A percentile compares a stretch with the other conserved stretches of the same genome.
Evolutionary conservation across 1,140 invertebrate species (phyloP).

Genomic region (Drosophila yakuba): DNA sequence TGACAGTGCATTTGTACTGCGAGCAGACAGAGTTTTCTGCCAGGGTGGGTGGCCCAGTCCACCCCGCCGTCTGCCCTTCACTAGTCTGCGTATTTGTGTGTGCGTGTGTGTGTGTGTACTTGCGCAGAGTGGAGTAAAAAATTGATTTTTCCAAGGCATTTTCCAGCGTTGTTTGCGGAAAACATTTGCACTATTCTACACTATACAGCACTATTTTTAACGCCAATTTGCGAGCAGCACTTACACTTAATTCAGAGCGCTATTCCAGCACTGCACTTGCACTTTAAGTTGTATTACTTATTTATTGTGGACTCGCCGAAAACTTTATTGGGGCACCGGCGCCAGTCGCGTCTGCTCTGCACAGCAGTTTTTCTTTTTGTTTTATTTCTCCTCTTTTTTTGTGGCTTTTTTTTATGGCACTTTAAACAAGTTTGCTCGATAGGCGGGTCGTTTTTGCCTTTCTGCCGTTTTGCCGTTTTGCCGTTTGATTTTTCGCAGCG

Average conservation of each 20-base stretch:
- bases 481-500: conserved; percentile 11
- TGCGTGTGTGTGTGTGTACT: conserved; percentile 58
- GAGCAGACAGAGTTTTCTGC: conserved; percentile 34
- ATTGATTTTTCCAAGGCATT: conserved; percentile 79
- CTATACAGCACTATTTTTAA: conserved; percentile 1
- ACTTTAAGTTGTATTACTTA: conserved; percentile 1
- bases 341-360: conserved; percentile 47
- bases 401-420: conserved; percentile 52
- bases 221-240: not conserved
- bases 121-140: conserved; percentile 71
- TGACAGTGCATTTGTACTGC: conserved; percentile 4
- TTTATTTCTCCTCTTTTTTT: conserved; percentile 30
- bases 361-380: conserved; percentile 1
- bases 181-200: conserved; percentile 15
- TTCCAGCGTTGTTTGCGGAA: conserved; percentile 59
- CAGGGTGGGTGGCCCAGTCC: conserved; percentile 66
- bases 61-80: conserved; percentile 12
- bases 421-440: conserved; percentile 59
- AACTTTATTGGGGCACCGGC: conserved; percentile 47
- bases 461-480: conserved; percentile 9
- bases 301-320: conserved; percentile 38
- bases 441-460: conserved; percentile 37
- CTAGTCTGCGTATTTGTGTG: conserved; percentile 19
- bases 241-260: conserved; percentile 34
- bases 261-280: conserved; percentile 26